Evolutionary conservation across 2,888 invertebrate genomes (phyloP).

Genomic region (Liposcelis brunnea): DNA sequence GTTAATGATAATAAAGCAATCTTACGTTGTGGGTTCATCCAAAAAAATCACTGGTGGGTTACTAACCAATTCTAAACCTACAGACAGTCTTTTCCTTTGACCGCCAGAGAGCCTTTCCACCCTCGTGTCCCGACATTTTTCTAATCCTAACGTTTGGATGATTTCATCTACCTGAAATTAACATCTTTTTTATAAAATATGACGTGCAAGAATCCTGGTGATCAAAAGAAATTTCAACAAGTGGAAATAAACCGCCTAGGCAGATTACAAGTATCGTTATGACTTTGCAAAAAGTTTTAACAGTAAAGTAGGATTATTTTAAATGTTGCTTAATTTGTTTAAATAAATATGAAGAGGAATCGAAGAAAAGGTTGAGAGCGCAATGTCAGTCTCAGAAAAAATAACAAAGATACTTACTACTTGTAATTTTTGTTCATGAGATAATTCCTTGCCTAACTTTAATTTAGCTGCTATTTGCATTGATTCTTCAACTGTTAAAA

Average conservation of each 20-base stretch:
- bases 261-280: no score
- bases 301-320: no score
- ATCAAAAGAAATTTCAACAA: no score
- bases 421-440: constrained; percentile 37
- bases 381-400: not conserved
- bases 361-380: not conserved
- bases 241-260: not conserved
- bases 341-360: no score
- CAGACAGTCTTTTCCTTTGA: constrained; percentile 55
- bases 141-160: constrained; percentile 48
- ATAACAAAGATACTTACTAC: constrained; percentile 33
- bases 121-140: constrained; percentile 43
- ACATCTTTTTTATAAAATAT: no score
- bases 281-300: constrained; percentile 11
- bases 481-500: constrained; percentile 53
- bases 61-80: constrained; percentile 62
- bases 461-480: constrained; percentile 57
- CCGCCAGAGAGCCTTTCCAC: constrained; percentile 56
- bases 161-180: constrained; percentile 51
- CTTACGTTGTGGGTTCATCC: constrained; percentile 67
- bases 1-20: constrained; percentile 5
- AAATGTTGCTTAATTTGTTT: no score
- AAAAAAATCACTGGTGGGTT: constrained; percentile 68
- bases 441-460: constrained; percentile 45
- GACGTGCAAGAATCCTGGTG: constrained; percentile 1